Evolutionary conservation across 2,113 vertebrate species (phyloP), one percentile per base, ranked within the genome.

Genomic region (Corythornis cristatus): DNA sequence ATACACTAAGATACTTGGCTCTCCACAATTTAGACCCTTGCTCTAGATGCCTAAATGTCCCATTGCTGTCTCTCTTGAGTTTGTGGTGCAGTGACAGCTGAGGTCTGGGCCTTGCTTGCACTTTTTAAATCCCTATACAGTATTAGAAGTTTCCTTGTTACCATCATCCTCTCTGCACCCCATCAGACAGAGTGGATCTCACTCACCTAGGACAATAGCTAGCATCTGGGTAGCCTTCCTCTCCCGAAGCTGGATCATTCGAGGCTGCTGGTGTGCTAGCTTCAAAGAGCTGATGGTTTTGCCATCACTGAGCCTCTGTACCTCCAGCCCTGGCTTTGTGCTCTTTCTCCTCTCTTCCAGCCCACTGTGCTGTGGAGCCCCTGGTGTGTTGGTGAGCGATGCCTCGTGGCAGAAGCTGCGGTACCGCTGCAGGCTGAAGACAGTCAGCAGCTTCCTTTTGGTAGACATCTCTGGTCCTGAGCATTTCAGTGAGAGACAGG

Each of bases 141-240:
- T 12, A 16, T 53, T 42, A 73, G 45, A 42, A 73, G 66, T 37
- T 75, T 61, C 70, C 45, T 67, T 78, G 37, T 35, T 83, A 35
- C 17, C 61, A 76, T 21, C 25, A 48, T 8, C 50, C 35, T n/a
- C 35, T n/a, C 58, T 66, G 66, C 42, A 50, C 16, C 21, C 40
- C 31, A n/a, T 16, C 22, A 45, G 37, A 6, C 18, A 68, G 70
- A 64, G n/a, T 9, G 20, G 40, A 17, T 79, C 80, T 83, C 26
- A 98, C 98, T 99, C 95, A 99, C 99, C 99, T 15, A 99, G 98
- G 79, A 99, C 99, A 42, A 99, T 99, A 89, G 97, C 98, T 76
- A 99, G 88, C 99, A 99, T 99, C 98, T 99, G 99, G 3, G 99
- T 99, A 62, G 99, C 99, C 88, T 99, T 99, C 91, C 98, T 99